These are phyloP conservation scores for Mus musculus DNA, from an alignment of 2,113 vertebrate species.

Conservation along the genomic window DNA sequence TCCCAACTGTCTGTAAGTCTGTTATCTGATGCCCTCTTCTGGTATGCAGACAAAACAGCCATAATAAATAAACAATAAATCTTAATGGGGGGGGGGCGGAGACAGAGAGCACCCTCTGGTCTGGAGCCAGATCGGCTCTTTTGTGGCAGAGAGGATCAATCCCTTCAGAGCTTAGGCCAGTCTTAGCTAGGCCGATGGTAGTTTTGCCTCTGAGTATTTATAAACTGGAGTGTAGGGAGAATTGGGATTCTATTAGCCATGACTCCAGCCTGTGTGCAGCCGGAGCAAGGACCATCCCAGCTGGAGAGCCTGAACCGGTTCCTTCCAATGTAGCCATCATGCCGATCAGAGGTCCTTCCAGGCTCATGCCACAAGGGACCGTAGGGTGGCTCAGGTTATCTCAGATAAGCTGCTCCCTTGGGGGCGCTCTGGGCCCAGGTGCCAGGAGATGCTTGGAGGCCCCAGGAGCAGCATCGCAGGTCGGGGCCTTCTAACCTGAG, in stretches of 20 bases:
- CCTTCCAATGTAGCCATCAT: rapidly evolving
- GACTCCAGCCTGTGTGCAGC: neutral
- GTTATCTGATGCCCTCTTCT: neutral
- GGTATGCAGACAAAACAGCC: neutral
- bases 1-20: no score
- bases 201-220: neutral
- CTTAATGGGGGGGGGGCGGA: no score
- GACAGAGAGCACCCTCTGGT: neutral
- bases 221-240: neutral
- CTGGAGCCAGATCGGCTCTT: neutral
- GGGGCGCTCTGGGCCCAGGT: neutral
- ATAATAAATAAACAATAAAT: neutral
- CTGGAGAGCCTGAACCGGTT: neutral
- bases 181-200: neutral
- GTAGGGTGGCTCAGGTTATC: slow-evolving; percentile 3
- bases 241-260: neutral
- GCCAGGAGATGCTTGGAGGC: neutral
- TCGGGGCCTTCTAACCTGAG: neutral
- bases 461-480: neutral
- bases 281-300: neutral
- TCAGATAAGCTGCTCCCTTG: neutral
- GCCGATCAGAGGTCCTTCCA: neutral
- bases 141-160: neutral
- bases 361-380: neutral
- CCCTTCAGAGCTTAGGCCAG: no score